phyloP scores from a whole-genome alignment of 2,888 invertebrate species.

The Eucera pruinosa region DNA sequence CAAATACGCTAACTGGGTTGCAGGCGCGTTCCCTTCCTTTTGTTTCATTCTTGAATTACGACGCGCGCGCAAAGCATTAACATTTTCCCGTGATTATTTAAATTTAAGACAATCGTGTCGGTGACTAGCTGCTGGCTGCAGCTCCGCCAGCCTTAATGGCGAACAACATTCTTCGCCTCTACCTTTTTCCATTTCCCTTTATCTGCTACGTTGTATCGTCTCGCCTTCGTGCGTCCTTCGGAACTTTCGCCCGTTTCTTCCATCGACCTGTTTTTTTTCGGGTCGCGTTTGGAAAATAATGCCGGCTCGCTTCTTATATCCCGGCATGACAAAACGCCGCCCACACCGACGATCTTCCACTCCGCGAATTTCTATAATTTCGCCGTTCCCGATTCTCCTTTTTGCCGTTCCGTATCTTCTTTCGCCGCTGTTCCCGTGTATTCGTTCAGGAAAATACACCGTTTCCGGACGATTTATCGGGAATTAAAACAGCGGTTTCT shows the following conservation, averaged over 20 bases:
- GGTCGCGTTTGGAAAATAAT: slow-evolving; percentile 59
- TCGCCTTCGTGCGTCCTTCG: neutral
- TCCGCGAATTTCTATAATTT: slow-evolving; percentile 53
- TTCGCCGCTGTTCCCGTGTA: slow-evolving; percentile 1
- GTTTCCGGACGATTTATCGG: slow-evolving; percentile 42
- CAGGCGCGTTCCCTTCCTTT: slow-evolving; percentile 67
- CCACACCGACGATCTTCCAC: slow-evolving; percentile 3
- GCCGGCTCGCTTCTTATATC: slow-evolving; percentile 36
- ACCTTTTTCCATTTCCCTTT: neutral
- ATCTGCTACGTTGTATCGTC: slow-evolving; percentile 5
- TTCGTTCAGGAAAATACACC: slow-evolving; percentile 11
- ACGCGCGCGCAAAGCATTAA: slow-evolving; percentile 70
- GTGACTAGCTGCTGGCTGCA: slow-evolving; percentile 58
- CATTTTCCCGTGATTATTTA: slow-evolving; percentile 83
- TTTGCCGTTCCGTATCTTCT: neutral
- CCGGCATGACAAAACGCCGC: slow-evolving; percentile 60
- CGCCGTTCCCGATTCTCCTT: neutral
- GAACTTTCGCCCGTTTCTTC: slow-evolving; percentile 9
- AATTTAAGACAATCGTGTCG: slow-evolving; percentile 80
- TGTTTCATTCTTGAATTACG: slow-evolving; percentile 81
- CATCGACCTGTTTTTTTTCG: slow-evolving; percentile 31
- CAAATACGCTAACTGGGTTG: slow-evolving; percentile 45
- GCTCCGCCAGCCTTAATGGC: slow-evolving; percentile 55
- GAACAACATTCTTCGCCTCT: slow-evolving; percentile 43
- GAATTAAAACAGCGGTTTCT: slow-evolving; percentile 31